Conservation (phyloP, 2,888 invertebrate genomes). For the Belgica antarctica region DNA sequence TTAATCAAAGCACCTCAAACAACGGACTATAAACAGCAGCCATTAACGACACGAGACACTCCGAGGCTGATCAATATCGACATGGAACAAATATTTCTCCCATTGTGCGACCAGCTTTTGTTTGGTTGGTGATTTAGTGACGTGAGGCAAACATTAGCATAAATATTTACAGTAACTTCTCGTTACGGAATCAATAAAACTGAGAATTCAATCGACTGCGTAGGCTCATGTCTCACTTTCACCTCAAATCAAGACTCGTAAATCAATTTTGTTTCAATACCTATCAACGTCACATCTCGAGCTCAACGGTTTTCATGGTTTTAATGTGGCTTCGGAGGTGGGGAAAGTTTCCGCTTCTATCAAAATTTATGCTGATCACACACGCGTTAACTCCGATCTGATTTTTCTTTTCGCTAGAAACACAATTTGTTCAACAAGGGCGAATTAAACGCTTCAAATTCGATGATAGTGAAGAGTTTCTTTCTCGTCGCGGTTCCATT, state of each 20-base stretch:
- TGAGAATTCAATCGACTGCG: not conserved
- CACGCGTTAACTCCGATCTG: not conserved
- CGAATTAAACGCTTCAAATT: no score
- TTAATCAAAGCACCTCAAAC: constrained; percentile 14
- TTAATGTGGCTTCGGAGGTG: not conserved
- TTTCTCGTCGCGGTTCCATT: no score
- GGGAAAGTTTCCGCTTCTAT: not conserved
- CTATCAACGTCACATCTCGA: not conserved
- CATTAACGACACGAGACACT: not conserved
- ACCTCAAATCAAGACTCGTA: not conserved
- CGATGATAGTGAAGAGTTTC: no score
- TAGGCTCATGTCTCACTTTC: constrained; percentile 31
- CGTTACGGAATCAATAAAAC: constrained; percentile 7
- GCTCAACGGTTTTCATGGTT: no score
- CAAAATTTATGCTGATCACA: constrained; percentile 6
- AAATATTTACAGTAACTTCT: not conserved
- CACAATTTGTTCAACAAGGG: no score
- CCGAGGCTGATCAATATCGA: constrained; percentile 8
- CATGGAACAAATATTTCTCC: no score
- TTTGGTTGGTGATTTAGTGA: not conserved
- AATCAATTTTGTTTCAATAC: not conserved
- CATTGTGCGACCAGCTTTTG: not conserved
- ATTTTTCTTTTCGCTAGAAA: no score
- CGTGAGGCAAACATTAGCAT: constrained; percentile 6
- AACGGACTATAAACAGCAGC: not conserved